Base-by-base conservation (phyloP, 2,888 invertebrate species). In the Philonicus albiceps region DNA sequence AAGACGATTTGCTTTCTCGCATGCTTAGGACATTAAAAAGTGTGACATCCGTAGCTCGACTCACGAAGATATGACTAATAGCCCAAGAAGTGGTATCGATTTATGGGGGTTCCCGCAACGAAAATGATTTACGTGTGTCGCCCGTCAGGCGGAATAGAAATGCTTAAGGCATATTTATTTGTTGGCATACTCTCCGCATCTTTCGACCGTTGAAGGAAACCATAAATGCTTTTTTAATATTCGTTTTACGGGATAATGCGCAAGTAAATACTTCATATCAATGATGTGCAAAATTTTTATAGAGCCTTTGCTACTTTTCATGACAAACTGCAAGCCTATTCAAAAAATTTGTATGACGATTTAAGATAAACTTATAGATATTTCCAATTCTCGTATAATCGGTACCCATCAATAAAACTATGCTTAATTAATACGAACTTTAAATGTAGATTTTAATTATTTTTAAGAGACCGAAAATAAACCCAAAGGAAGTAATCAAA, bases 1-100 rank as follows among this genome's bases (percentile, higher is more conserved):
- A 81, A 81, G 81, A 64, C 81, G 81, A 81, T 81, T 81, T 81
- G 81, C 64, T 81, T 53, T 81, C 81, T 55, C 49, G 81, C 55
- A n/a, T 53, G 64, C 81, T 81, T 4, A 74, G 16, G 34, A 81
- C 55, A 81, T 53, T 8, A n/a, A 55, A 49, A 34, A 55, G 34
- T 27, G 81, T 64, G 81, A 81, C 81, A 81, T 31, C 55, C 55
- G 55, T 19, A n/a, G 22, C 19, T 53, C 64, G 13, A 16, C 49
- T 80, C 5, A 8, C 27, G 49, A n/a, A 27, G 53, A 31, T 30
- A 80, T 53, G 53, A 53, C 80, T 53, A 53, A 53, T 53, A 30
- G n/a, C 19, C 27, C 53, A 40, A 49, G 30, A 49, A 37, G 40
- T 40, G 40, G 30, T 80, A 80, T 80, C 80, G 80, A 80, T 80